Conservation (phyloP, 2,888 invertebrate species). For the Drosophila demipolita region DNA sequence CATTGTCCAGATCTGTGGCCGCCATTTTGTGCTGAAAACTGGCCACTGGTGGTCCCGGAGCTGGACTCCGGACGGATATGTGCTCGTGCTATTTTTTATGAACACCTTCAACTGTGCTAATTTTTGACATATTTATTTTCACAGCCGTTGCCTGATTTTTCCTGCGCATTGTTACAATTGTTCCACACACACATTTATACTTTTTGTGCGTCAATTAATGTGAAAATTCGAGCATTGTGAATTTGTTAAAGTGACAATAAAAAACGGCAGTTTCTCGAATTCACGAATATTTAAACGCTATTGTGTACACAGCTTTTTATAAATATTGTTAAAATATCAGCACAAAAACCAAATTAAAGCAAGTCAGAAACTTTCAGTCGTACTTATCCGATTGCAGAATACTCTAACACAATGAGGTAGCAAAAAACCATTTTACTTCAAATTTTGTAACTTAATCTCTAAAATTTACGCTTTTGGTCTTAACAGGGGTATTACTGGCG, state of each 20-base stretch:
- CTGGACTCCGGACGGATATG: slow-evolving; percentile 27
- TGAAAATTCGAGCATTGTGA: slow-evolving; percentile 40
- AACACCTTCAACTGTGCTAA: slow-evolving; percentile 58
- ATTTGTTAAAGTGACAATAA: slow-evolving; percentile 47
- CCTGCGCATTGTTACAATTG: slow-evolving; percentile 40
- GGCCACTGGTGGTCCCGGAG: slow-evolving; percentile 18
- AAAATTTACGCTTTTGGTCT: neutral
- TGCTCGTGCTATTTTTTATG: slow-evolving; percentile 35
- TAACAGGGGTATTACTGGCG: neutral
- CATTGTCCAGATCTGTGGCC: slow-evolving; percentile 28
- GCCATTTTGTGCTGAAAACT: slow-evolving; percentile 45
- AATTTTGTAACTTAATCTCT: neutral
- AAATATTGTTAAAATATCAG: slow-evolving; percentile 35
- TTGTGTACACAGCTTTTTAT: slow-evolving; percentile 32
- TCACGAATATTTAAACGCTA: slow-evolving; percentile 36
- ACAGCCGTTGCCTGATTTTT: slow-evolving; percentile 37
- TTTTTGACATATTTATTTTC: slow-evolving; percentile 67
- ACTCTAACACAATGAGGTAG: neutral
- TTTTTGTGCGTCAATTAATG: slow-evolving; percentile 54
- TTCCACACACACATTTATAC: slow-evolving; percentile 4
- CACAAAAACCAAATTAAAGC: slow-evolving; percentile 2
- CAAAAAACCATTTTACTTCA: neutral
- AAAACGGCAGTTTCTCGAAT: slow-evolving; percentile 43
- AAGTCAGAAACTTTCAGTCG: neutral
- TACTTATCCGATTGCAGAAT: neutral